Evolutionary conservation across 1,140 invertebrate genomes (phyloP).

Genomic region (Bombyx mandarina): DNA sequence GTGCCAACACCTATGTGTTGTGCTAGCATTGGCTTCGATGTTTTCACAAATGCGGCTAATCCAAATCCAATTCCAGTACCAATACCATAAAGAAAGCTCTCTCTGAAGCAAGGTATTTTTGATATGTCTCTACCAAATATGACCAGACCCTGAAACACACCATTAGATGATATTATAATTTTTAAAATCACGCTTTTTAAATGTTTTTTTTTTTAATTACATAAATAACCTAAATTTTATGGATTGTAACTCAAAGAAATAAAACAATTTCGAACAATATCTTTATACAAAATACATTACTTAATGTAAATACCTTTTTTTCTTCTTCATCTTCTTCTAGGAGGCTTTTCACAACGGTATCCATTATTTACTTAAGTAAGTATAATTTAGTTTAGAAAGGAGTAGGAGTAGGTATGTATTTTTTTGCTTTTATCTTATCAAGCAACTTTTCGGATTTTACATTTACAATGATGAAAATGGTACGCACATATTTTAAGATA

Average conservation of each 20-base stretch:
- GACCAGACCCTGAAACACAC: slow-evolving; percentile 45
- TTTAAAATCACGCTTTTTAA: background rate
- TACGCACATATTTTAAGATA: too few relatives aligned
- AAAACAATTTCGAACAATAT: too few relatives aligned
- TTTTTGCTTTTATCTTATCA: too few relatives aligned
- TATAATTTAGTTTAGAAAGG: too few relatives aligned
- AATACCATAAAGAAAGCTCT: slow-evolving; percentile 75
- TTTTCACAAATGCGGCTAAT: slow-evolving; percentile 74
- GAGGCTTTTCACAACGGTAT: slow-evolving; percentile 60
- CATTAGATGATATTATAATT: slow-evolving; percentile 1
- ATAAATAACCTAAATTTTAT: background rate
- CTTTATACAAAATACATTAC: too few relatives aligned
- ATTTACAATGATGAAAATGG: too few relatives aligned
- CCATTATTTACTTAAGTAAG: slow-evolving; percentile 23
- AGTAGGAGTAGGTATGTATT: too few relatives aligned
- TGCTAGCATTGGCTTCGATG: slow-evolving; percentile 70
- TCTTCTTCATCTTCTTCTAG: slow-evolving; percentile 53
- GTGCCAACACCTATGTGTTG: slow-evolving; percentile 70
- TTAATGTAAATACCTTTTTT: slow-evolving; percentile 31
- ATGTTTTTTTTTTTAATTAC: slow-evolving; percentile 2
- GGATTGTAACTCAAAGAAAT: too few relatives aligned
- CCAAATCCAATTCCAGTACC: slow-evolving; percentile 72
- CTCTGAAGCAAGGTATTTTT: slow-evolving; percentile 77
- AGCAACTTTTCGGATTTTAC: too few relatives aligned
- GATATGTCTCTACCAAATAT: slow-evolving; percentile 74